Percentiles rank a stretch among this genome's conserved stretches.
phyloP scores from a whole-genome alignment of 92 coral and sea anemone species.

The Parazoanthus atlanticus region DNA sequence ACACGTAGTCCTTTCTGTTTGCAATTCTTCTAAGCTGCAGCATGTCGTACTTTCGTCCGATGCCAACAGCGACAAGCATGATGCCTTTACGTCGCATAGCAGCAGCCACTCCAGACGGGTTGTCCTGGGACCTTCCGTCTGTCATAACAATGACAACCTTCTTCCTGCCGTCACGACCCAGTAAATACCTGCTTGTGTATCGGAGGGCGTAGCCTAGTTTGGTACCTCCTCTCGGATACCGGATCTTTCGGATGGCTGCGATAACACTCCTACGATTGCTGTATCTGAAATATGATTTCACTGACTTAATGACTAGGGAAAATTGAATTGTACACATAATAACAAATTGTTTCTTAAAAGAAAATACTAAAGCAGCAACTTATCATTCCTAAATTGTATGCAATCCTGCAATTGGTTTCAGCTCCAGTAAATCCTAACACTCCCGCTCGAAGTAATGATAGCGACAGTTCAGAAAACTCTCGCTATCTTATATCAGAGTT shows the following conservation, averaged over 20 bases:
- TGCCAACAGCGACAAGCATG: conserved; percentile 46
- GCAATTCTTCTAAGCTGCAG: conserved; percentile 43
- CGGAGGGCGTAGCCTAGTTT: conserved; percentile 52
- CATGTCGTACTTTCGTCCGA: conserved; percentile 35
- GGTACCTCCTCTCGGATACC: conserved; percentile 56
- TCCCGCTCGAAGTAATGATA: too few relatives aligned
- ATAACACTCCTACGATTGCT: conserved; percentile 36
- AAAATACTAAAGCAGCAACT: too few relatives aligned
- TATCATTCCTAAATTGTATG: too few relatives aligned
- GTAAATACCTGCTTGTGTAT: conserved; percentile 44
- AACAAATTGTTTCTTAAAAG: too few relatives aligned
- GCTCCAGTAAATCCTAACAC: too few relatives aligned
- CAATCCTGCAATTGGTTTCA: too few relatives aligned
- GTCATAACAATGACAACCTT: conserved; percentile 60
- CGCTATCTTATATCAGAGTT: too few relatives aligned
- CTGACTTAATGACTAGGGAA: too few relatives aligned
- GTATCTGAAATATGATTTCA: conserved; percentile 30
- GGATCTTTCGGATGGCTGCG: conserved; percentile 57
- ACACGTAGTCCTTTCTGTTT: conserved; percentile 21
- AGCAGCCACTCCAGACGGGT: conserved; percentile 47
- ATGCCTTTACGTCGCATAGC: conserved; percentile 48
- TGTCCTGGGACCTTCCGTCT: conserved; percentile 62
- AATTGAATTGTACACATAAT: too few relatives aligned
- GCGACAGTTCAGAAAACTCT: too few relatives aligned
- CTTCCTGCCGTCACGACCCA: conserved; percentile 42